phyloP scores from a whole-genome alignment of 2,888 invertebrate species.

The Ormyrus rosae region DNA sequence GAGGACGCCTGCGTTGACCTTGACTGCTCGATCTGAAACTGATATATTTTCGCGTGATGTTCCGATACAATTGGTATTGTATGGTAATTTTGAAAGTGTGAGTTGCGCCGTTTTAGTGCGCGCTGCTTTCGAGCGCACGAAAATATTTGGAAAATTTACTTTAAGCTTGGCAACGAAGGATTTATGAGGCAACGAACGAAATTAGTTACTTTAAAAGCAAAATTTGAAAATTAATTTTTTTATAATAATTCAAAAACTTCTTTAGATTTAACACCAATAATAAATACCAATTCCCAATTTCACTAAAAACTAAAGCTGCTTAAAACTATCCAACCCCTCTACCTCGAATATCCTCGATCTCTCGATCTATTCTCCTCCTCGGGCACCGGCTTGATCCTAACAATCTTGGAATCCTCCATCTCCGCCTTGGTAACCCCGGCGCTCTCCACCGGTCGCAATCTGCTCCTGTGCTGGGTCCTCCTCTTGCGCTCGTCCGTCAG shows the following conservation, averaged over 20 bases:
- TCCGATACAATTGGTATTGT: neutral
- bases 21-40: conserved; percentile 12
- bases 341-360: conserved; percentile 23
- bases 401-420: neutral
- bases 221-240: neutral
- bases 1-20: neutral
- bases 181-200: no score
- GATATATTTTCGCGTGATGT: neutral
- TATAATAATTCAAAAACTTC: neutral
- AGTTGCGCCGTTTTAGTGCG: neutral
- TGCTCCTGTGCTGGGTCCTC: neutral
- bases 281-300: no score
- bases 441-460: neutral
- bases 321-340: neutral
- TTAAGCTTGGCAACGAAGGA: no score
- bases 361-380: neutral
- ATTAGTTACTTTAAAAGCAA: no score
- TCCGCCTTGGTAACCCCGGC: neutral
- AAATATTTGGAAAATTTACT: no score
- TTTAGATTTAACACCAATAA: no score
- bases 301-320: no score
- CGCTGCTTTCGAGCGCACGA: no score
- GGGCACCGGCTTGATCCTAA: conserved; percentile 15
- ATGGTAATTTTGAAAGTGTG: neutral
- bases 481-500: conserved; percentile 7